Conservation (phyloP, 2,113 vertebrate genomes). For the Lepus europaeus region DNA sequence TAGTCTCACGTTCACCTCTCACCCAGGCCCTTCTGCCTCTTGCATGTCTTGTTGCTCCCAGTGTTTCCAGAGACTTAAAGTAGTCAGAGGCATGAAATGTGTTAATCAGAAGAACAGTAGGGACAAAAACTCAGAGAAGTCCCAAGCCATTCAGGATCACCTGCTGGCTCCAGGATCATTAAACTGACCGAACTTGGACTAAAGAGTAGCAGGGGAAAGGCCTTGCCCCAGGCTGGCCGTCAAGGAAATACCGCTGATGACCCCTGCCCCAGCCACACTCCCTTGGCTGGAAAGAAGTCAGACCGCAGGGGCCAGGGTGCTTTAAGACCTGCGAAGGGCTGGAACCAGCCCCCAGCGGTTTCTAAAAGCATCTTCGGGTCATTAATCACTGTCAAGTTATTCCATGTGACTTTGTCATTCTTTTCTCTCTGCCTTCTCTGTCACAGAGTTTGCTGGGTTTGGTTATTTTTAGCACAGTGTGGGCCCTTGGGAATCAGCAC, state of each 20-base stretch:
- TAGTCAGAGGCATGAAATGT: neutral
- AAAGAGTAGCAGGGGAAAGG: neutral
- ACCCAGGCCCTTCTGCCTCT: neutral
- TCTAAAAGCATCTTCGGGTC: neutral
- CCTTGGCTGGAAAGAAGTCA: neutral
- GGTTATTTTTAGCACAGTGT: constrained; percentile 71
- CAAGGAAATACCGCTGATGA: neutral
- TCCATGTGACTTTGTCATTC: constrained; percentile 50
- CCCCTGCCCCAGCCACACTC: too few species aligned
- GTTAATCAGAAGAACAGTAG: neutral
- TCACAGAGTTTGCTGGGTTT: constrained; percentile 34
- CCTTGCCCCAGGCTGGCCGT: neutral
- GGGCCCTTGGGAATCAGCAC: constrained; percentile 24
- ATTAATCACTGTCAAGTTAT: constrained; percentile 18
- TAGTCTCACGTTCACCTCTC: neutral
- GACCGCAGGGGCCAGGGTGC: neutral
- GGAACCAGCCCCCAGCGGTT: neutral
- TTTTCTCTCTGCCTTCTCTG: constrained; percentile 43
- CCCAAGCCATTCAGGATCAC: neutral
- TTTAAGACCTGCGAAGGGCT: neutral
- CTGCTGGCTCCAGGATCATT: neutral
- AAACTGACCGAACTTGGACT: neutral
- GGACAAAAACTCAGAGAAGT: neutral
- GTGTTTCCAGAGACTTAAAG: neutral
- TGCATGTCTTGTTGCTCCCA: neutral